Base-by-base conservation (phyloP, 2,888 invertebrate species). In the Mamestra brassicae region DNA sequence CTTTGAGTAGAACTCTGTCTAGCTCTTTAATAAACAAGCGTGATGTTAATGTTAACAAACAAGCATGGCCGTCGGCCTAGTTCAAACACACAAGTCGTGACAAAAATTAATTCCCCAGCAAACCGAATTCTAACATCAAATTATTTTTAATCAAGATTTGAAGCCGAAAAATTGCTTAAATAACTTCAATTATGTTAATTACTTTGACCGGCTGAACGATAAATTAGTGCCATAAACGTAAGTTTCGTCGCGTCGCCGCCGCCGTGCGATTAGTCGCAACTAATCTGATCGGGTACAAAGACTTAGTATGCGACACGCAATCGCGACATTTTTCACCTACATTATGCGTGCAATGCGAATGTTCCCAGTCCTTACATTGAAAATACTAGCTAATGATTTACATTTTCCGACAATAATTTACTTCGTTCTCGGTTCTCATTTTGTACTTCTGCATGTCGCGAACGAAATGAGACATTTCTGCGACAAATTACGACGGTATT, bases 181-280 rank as follows among this genome's bases (percentile, higher is more conserved):
- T 80, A 71, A 86, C 81, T 76, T 64, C 74, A 85, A 85, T 86
- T 84, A 87, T 87, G 83, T 70, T 86, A 86, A 87, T 85, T 78
- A 83, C 54, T 85, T 70, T 50, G 64, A 74, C 80, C 71, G 60
- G 60, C 47, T 68, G 34, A 71, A 73, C 76, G 70, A 82, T 87
- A 85, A 87, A 85, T 82, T 81, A 54, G 55, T 45, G 78, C 64
- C 45, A 78, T 86, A 85, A 86, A 86, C 81, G 83, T 86, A 79
- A 87, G 78, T 87, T 87, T 87, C 85, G 71, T 85, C 86, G 84
- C 86, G 80, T 86, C 76, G 76, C 78, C 81, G 68, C 85, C 63
- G 66, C 13, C 34, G 52, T 76, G 69, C 92, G 92, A 93, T 93
- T 92, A 92, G 92, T 93, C 89, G 89, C 88, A 70, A 66, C 77